phyloP scores from a whole-genome alignment of 2,797 vertebrate genomes.

The Enteromius radiatus region DNA sequence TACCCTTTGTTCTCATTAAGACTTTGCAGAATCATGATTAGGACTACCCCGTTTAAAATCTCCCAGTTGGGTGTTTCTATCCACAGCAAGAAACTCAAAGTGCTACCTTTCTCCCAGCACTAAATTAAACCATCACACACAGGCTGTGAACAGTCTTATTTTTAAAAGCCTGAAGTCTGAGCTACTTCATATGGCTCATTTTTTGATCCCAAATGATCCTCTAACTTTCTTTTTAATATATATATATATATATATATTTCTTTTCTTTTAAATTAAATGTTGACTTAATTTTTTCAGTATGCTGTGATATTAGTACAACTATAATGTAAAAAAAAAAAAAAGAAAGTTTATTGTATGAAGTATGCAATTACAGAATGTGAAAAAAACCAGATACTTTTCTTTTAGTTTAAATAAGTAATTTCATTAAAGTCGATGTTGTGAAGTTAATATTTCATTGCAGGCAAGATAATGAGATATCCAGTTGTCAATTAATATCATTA shows the following conservation, averaged over 20 bases:
- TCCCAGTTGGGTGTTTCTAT: slow-evolving; percentile 42
- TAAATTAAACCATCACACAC: slow-evolving; percentile 74
- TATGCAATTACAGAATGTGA: neutral
- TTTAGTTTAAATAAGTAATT: neutral
- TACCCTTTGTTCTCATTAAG: slow-evolving; percentile 77
- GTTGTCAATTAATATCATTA: slow-evolving; percentile 25
- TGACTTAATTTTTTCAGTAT: neutral
- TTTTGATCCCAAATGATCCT: neutral
- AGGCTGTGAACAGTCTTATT: slow-evolving; percentile 55
- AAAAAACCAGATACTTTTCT: neutral
- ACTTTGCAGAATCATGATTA: slow-evolving; percentile 75
- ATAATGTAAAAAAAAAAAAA: neutral
- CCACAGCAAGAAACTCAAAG: slow-evolving; percentile 58
- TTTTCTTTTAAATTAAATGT: neutral
- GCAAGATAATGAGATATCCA: slow-evolving; percentile 17
- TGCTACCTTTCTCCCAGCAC: slow-evolving; percentile 63
- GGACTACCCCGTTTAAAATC: slow-evolving; percentile 60
- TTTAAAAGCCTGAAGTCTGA: slow-evolving; percentile 36
- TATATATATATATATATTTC: too few relatives aligned
- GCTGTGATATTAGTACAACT: slow-evolving; percentile 8
- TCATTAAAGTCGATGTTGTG: neutral
- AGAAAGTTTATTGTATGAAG: neutral
- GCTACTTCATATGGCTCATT: neutral
- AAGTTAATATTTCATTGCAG: neutral
- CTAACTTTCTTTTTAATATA: neutral